Base-by-base conservation (phyloP, 1,140 invertebrate genomes). In the Drosophila nannoptera region DNA sequence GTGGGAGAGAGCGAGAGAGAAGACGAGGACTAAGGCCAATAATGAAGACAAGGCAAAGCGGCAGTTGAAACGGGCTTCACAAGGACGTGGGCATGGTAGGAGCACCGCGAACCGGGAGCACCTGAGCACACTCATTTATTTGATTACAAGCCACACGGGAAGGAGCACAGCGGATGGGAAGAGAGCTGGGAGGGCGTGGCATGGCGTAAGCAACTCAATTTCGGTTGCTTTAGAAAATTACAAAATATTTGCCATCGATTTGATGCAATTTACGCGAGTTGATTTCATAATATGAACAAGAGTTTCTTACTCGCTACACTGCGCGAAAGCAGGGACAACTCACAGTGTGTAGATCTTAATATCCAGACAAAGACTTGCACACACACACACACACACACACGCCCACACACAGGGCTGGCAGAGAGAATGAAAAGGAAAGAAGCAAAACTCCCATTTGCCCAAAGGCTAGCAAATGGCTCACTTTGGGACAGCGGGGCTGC, bases 41-140 rank as follows among this genome's bases (percentile, higher is more conserved):
- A 62, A 69, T 73, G 58, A 56, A 62, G 69, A 68, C 55, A 50
- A 42, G 50, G 35, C 62, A 66, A 50, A 50, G 67, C 52, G 22
- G 31, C 53, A 50, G 16, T 16, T 54, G 48, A 49, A 42, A 3
- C 54, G 14, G 14, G 31, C 5, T 5, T 22, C 16, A 14, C 36
- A 35, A 7, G 2, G 33, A 6, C 8, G 9, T 22, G 4, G 9
- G 38, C 12, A 29, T 2, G 45, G 12, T 22, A 22, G 53, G 9
- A 54, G 50, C 5, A 7, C 45, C 14, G n/a, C 14, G 22, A 22
- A 7, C 49, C 52, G 60, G 70, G 62, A 68, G 69, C 78, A 83
- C 78, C 78, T 83, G 78, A 61, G 72, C 62, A 62, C 78, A 84
- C 61, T 83, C 80, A 84, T 83, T 83, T 84, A 74, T 83, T 83